Evolutionary conservation across 2,113 vertebrate species (phyloP).

Genomic region (Procavia capensis): DNA sequence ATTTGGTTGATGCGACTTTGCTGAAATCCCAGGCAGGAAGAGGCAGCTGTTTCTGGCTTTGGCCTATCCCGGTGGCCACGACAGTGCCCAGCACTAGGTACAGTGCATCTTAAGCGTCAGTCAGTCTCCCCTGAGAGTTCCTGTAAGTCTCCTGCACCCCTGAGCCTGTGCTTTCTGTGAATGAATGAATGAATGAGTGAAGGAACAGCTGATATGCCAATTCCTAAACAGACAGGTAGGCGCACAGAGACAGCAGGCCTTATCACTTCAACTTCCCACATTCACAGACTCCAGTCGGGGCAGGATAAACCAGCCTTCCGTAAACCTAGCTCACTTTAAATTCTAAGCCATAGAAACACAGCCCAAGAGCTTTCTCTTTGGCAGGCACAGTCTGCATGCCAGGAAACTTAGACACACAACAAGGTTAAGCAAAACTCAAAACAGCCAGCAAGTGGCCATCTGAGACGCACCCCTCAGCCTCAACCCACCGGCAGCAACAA

Average conservation of each 20-base stretch:
- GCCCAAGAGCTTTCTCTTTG: accelerated
- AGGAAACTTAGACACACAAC: constrained; percentile 27
- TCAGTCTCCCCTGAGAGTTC: accelerated
- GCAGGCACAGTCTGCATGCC: accelerated
- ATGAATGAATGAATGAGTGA: background rate
- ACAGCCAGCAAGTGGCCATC: too few species aligned
- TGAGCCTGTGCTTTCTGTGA: accelerated
- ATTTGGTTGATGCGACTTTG: background rate
- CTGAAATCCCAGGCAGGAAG: background rate
- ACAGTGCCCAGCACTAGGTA: accelerated
- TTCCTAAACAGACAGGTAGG: accelerated
- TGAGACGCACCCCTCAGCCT: too few species aligned
- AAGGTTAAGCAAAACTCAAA: too few species aligned
- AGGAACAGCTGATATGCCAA: background rate
- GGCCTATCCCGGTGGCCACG: accelerated
- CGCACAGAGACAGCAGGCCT: accelerated
- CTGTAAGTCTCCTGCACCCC: accelerated
- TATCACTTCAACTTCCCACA: accelerated
- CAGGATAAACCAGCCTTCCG: accelerated
- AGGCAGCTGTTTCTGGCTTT: background rate
- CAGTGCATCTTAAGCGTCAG: accelerated
- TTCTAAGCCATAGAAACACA: accelerated
- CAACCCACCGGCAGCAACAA: too few species aligned
- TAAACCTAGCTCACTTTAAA: accelerated
- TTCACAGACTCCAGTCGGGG: accelerated